A percentile compares a stretch with the other conserved stretches of the same genome.
Conservation (phyloP, 2,113 vertebrate genomes). For the Aspidoscelis tigris region DNA sequence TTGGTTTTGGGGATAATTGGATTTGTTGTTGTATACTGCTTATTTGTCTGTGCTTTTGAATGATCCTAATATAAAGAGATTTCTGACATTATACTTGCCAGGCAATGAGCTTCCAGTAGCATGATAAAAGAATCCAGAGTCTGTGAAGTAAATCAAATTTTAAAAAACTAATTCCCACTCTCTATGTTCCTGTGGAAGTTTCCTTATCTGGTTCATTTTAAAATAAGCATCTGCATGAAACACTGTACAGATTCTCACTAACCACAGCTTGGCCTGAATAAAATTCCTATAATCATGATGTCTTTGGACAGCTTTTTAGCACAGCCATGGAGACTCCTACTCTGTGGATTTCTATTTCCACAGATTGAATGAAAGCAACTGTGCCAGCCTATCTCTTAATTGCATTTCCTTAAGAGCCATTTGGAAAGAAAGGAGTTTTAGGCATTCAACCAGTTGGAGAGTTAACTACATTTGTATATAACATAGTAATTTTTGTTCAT, state of each 20-base stretch:
- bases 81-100: slow-evolving; percentile 28
- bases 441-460: slow-evolving; percentile 14
- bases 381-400: slow-evolving; percentile 13
- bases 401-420: slow-evolving; percentile 52
- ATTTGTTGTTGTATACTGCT: not conserved
- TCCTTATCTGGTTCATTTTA: slow-evolving; percentile 21
- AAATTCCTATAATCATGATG: slow-evolving; percentile 39
- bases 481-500: slow-evolving; percentile 22
- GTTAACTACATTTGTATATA: slow-evolving; percentile 39
- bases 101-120: not conserved
- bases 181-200: slow-evolving; percentile 4
- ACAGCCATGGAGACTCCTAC: not conserved
- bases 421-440: slow-evolving; percentile 35
- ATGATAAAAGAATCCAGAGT: slow-evolving; percentile 22
- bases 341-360: slow-evolving; percentile 46
- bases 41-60: not conserved
- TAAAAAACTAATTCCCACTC: slow-evolving; percentile 7
- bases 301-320: slow-evolving; percentile 37
- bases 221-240: not conserved
- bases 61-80: slow-evolving; percentile 5
- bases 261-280: not conserved
- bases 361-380: slow-evolving; percentile 44
- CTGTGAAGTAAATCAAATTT: slow-evolving; percentile 15
- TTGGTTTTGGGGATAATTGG: too few relatives aligned
- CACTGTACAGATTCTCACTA: not conserved